Conservation (phyloP, 92 coral and sea anemone genomes). For the Parazoanthus swiftii region DNA sequence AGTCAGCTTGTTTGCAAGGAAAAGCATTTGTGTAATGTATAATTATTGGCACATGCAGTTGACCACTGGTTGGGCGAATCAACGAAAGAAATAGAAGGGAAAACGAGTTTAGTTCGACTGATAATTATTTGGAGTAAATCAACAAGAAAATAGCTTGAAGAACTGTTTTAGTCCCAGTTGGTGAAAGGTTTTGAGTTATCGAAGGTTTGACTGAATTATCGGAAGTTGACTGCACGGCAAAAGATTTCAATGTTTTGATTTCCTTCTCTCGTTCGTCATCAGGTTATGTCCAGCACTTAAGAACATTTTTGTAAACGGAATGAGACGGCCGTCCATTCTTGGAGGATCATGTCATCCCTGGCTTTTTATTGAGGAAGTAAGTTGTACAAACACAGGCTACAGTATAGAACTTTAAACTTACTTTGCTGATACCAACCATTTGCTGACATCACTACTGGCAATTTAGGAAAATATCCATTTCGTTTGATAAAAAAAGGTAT, state of each 20-base stretch:
- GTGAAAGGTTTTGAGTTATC: too few species aligned
- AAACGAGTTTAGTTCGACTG: too few species aligned
- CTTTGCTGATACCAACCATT: background rate
- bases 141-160: too few species aligned
- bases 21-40: background rate
- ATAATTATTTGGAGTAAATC: too few species aligned
- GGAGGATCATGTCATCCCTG: conserved; percentile 99
- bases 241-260: background rate
- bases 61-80: too few species aligned
- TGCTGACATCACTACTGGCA: too few species aligned
- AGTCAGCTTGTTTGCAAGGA: background rate
- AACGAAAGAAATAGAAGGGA: too few species aligned
- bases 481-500: too few species aligned
- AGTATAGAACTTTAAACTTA: background rate
- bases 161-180: too few species aligned
- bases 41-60: background rate
- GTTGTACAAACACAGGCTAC: background rate
- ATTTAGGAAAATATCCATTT: too few species aligned
- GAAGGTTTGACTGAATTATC: too few species aligned
- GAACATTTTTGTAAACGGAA: conserved; percentile 93
- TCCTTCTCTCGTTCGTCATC: background rate
- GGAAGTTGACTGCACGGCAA: too few species aligned
- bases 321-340: conserved; percentile 93
- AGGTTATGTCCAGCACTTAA: conserved; percentile 95
- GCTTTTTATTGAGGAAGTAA: conserved; percentile 96